A percentile compares a stretch with the other conserved stretches of the same genome.
These are phyloP conservation scores for Arenaria interpres DNA, from an alignment of 2,113 vertebrate species.

Conservation along the genomic window DNA sequence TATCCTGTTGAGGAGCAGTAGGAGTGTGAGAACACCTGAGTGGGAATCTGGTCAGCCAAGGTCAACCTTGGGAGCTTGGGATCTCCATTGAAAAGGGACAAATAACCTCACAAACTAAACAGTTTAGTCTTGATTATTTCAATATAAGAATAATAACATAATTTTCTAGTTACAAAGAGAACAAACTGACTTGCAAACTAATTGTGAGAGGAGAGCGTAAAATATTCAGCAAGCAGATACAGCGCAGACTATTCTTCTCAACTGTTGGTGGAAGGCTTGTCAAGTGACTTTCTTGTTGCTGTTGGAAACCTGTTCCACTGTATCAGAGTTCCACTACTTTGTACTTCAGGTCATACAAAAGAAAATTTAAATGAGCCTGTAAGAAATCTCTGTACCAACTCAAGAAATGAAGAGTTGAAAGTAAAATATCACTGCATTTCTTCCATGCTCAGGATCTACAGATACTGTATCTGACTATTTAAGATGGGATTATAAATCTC, in stretches of 20 bases:
- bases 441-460: neutral
- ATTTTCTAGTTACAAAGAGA: neutral
- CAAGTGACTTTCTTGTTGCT: neutral
- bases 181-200: neutral
- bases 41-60: neutral
- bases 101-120: neutral
- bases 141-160: neutral
- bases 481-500: slow-evolving; percentile 67
- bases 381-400: neutral
- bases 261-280: neutral
- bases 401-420: slow-evolving; percentile 2
- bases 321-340: neutral
- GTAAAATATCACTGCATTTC: slow-evolving; percentile 31
- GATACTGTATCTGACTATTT: slow-evolving; percentile 33
- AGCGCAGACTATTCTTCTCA: neutral
- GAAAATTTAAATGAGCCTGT: neutral
- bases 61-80: neutral
- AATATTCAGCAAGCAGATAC: neutral
- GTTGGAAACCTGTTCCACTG: neutral
- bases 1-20: neutral
- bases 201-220: neutral
- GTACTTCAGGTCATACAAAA: neutral
- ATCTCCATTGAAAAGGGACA: neutral
- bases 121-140: neutral
- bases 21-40: neutral